Percentiles rank a stretch among this genome's conserved stretches.
Conservation (phyloP, 2,888 invertebrate species). For the Eulithis testata region DNA sequence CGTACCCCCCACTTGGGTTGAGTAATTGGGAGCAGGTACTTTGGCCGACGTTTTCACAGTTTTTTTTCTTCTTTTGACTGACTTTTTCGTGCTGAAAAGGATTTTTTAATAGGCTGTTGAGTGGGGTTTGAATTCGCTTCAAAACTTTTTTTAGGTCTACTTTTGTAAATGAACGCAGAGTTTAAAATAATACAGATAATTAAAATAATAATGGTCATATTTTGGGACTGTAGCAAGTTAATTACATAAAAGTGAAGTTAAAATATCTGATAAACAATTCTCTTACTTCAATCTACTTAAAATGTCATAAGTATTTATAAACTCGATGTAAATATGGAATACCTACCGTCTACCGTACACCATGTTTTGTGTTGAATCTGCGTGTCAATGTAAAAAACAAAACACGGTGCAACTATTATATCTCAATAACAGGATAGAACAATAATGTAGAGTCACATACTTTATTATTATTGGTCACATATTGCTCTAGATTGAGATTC, state of each 20-base stretch:
- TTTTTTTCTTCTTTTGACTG: slow-evolving; percentile 35
- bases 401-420: too few species aligned
- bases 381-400: too few species aligned
- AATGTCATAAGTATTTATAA: too few species aligned
- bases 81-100: slow-evolving; percentile 31
- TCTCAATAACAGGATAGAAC: too few species aligned
- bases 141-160: slow-evolving; percentile 9
- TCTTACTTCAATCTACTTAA: too few species aligned
- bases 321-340: too few species aligned
- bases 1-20: slow-evolving; percentile 55
- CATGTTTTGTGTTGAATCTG: too few species aligned
- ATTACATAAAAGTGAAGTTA: too few species aligned
- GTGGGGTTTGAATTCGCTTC: slow-evolving; percentile 22
- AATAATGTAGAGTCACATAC: background rate
- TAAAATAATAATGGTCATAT: too few species aligned
- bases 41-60: slow-evolving; percentile 44
- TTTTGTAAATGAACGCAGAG: background rate
- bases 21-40: slow-evolving; percentile 74
- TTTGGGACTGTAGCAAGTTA: background rate
- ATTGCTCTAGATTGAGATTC: slow-evolving; percentile 2
- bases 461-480: background rate
- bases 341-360: too few species aligned
- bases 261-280: too few species aligned
- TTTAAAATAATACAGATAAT: background rate
- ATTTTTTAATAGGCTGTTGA: slow-evolving; percentile 32